Conservation (phyloP, 2,888 invertebrate genomes). For the Patella pellucida region DNA sequence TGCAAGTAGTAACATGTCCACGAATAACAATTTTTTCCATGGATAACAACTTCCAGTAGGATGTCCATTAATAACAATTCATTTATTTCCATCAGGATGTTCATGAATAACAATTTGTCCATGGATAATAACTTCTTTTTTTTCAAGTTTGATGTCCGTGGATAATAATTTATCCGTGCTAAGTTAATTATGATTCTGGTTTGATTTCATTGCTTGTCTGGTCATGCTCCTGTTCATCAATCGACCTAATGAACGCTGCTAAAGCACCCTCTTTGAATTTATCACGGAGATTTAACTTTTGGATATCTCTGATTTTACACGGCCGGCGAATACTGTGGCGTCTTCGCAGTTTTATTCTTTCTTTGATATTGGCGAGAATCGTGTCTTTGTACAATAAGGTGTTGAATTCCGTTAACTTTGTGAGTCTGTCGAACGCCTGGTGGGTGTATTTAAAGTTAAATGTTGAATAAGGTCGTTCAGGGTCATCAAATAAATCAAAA, state of each 20-base stretch:
- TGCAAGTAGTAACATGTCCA: no score
- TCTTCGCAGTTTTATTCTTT: slow-evolving; percentile 55
- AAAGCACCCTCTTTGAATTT: slow-evolving; percentile 38
- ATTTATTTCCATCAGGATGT: no score
- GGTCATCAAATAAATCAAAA: slow-evolving; percentile 72
- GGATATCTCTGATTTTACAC: slow-evolving; percentile 54
- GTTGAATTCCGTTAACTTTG: slow-evolving; percentile 72
- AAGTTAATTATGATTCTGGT: no score
- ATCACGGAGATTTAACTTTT: slow-evolving; percentile 43
- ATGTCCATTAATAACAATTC: no score
- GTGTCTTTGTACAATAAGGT: slow-evolving; percentile 65
- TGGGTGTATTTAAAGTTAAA: slow-evolving; percentile 72
- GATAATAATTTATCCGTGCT: no score
- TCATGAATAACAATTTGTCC: no score
- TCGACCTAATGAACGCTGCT: slow-evolving; percentile 29
- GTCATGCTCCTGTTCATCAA: slow-evolving; percentile 25
- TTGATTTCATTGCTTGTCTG: no score
- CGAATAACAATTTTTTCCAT: no score
- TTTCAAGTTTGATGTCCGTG: no score
- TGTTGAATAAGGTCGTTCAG: slow-evolving; percentile 70
- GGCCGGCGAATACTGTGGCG: slow-evolving; percentile 49
- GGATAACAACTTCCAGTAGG: no score
- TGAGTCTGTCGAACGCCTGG: slow-evolving; percentile 69
- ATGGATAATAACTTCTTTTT: no score
- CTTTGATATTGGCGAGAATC: slow-evolving; percentile 65